Evolutionary conservation across 92 coral and sea anemone species (phyloP).

Genomic region (Phenganax subtilis): DNA sequence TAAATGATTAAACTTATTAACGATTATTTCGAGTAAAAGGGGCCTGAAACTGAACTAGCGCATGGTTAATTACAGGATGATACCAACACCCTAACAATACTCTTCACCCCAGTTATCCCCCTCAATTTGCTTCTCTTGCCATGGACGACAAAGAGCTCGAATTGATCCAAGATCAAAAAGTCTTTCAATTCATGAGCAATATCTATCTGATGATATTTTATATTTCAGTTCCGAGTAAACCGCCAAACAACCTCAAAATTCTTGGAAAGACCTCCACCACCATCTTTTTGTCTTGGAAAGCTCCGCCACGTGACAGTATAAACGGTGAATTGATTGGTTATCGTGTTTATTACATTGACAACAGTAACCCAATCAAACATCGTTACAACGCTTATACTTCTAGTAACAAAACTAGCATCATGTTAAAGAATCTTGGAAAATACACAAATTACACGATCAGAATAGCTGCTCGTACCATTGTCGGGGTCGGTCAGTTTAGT

Average conservation of each 20-base stretch:
- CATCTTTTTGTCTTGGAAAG: constrained; percentile 71
- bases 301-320: constrained; percentile 61
- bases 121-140: too few species aligned
- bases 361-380: constrained; percentile 41
- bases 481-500: constrained; percentile 70
- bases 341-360: constrained; percentile 56
- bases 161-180: background rate
- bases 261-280: constrained; percentile 62
- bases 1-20: too few species aligned
- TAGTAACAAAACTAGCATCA: constrained; percentile 45
- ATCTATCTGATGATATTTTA: background rate
- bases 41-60: too few species aligned
- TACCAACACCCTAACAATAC: too few species aligned
- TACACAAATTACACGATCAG: constrained; percentile 63
- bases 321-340: constrained; percentile 74
- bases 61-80: too few species aligned
- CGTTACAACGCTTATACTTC: constrained; percentile 17
- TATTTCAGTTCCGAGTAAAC: constrained; percentile 73
- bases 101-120: too few species aligned
- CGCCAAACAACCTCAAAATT: constrained; percentile 63
- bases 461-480: constrained; percentile 74
- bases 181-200: background rate
- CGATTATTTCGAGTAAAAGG: too few species aligned
- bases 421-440: constrained; percentile 63
- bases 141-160: too few species aligned